Base-by-base conservation (phyloP, 2,797 vertebrate species). In the Alca torda region DNA sequence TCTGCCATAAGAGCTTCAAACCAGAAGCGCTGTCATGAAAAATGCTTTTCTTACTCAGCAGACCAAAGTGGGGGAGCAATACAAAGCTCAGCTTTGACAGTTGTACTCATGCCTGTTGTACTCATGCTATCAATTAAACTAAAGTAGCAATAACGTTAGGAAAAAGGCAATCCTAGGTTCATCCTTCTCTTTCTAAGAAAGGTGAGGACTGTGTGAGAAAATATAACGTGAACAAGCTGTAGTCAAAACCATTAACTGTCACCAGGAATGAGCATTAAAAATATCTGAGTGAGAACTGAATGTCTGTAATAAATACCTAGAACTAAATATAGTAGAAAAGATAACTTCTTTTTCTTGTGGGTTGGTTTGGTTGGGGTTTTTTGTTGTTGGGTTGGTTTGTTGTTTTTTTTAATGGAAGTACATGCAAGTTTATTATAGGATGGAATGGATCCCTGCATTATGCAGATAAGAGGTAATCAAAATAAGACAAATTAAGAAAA, bases 221-320 rank as follows among this genome's bases (percentile, higher is more conserved):
- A 94, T 41, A 63, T 14, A 92, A 85, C 37, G 59, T 10, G 74
- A 96, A 88, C 59, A 92, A 91, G 37, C 67, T 83, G 37, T 53
- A 91, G 91, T 89, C 72, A 95, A 94, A 92, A 75, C 74, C 72
- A 89, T 82, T 94, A 92, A 77, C 83, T 87, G 80, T 88, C 86
- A 95, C 54, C 91, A 79, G 28, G 37, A 76, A 94, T 59, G 35
- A 94, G n/a, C 39, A 76, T 37, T 70, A 90, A 95, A 96, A 94
- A 84, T 79, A 90, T 53, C 65, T 92, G 50, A 78, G 53, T 61
- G 67, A 76, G 43, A 95, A 89, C 14, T 56, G 69, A 77, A 87
- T 37, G 41, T 86, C 90, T 95, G 74, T 54, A 95, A 84, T 81
- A 87, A 95, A 95, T 33, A 76, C 24, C 48, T 54, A 70, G 64